Conservation (phyloP, 2,113 vertebrate species). For the Bothrops jararaca region DNA sequence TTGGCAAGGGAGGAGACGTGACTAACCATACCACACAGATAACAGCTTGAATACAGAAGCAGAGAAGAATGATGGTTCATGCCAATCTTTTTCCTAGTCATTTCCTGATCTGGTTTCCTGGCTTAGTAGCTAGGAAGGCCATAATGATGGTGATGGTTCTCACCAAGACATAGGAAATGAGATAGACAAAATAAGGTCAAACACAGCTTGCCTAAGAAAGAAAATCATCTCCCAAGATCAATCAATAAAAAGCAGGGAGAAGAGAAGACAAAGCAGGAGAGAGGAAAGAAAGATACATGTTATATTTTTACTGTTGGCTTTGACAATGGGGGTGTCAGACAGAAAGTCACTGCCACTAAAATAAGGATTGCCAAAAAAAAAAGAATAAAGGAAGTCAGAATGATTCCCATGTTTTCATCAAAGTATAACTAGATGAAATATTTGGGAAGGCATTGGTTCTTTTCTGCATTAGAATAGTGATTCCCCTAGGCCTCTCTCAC, state of each 20-base stretch:
- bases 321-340: background rate
- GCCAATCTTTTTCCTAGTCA: background rate
- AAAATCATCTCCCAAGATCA: background rate
- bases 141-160: background rate
- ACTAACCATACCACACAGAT: background rate
- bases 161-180: background rate
- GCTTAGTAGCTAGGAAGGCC: background rate
- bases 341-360: background rate
- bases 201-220: no score
- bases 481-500: background rate
- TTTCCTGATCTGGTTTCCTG: background rate
- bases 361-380: background rate
- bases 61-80: background rate
- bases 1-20: background rate
- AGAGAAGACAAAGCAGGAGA: background rate
- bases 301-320: background rate
- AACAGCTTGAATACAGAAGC: background rate
- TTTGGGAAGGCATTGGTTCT: background rate
- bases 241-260: background rate
- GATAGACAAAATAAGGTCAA: background rate
- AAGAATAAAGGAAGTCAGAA: background rate
- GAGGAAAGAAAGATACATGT: background rate
- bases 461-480: background rate
- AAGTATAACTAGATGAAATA: background rate
- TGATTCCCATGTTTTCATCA: background rate